Percentiles rank a stretch among this genome's conserved stretches.
These are phyloP conservation scores for Daktulosphaira vitifoliae DNA, from an alignment of 1,140 invertebrate species.

Conservation along the genomic window DNA sequence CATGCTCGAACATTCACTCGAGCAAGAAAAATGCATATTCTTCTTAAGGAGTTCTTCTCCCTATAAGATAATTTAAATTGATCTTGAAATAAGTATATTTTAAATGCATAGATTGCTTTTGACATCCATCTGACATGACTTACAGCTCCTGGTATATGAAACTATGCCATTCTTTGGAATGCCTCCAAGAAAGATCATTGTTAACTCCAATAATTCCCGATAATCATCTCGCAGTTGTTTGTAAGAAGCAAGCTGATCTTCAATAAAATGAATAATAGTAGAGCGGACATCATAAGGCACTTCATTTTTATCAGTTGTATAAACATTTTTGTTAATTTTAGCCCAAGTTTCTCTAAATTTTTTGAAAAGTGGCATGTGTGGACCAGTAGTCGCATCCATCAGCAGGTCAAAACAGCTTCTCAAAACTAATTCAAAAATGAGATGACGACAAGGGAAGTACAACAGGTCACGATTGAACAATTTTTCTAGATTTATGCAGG, in stretches of 20 bases:
- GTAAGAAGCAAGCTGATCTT: slow-evolving; percentile 14
- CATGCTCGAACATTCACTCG: not conserved
- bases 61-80: not conserved
- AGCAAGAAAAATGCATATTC: not conserved
- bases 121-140: not conserved
- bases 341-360: slow-evolving; percentile 28
- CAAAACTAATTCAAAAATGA: slow-evolving; percentile 36
- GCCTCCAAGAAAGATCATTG: slow-evolving; percentile 8
- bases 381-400: slow-evolving; percentile 24
- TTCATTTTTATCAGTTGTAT: slow-evolving; percentile 24
- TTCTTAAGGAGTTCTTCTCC: not conserved
- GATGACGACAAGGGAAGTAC: slow-evolving; percentile 36
- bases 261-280: slow-evolving; percentile 18
- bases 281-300: slow-evolving; percentile 5
- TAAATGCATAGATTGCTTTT: not conserved
- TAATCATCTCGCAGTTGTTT: slow-evolving; percentile 41
- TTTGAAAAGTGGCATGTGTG: slow-evolving; percentile 34
- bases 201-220: slow-evolving; percentile 39
- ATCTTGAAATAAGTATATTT: not conserved
- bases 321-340: slow-evolving; percentile 36
- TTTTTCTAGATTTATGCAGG: slow-evolving; percentile 30
- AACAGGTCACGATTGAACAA: slow-evolving; percentile 30
- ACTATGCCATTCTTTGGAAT: not conserved
- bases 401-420: slow-evolving; percentile 16
- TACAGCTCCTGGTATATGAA: not conserved